Base-by-base conservation (phyloP, 2,888 invertebrate species). In the Acronicta psi region DNA sequence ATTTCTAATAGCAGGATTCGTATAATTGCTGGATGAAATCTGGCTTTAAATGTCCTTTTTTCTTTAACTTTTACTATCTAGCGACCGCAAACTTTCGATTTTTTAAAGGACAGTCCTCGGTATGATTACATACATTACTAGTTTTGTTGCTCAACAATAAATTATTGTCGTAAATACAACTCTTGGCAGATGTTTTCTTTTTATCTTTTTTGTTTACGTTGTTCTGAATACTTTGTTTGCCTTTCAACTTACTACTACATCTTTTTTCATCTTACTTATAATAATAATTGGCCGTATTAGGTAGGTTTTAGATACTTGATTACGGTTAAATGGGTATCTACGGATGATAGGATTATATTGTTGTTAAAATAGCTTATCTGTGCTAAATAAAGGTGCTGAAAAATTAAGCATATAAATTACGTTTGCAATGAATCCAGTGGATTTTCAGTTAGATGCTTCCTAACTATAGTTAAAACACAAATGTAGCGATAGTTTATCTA, bases 1-100 rank as follows among this genome's bases (percentile, higher is more conserved):
- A 88, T 89, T 88, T 91, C 90, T 92, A 92, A 93, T 91, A 91
- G 84, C 85, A 76, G 84, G 57, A 77, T 85, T 84, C 73, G 80
- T 75, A 40, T 88, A 89, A 90, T 91, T 89, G 86, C 79, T 80
- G 75, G 71, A 76, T 71, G 80, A 76, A 82, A 88, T 87, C 81
- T 82, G 79, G 65, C 74, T 81, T 82, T 82, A 77, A 83, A 79
- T 73, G 69, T 73, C 34, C 46, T 77, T 84, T 87, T 87, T 84
- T 77, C 78, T 75, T 75, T 61, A 62, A 84, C 83, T 83, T 83
- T 89, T 89, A 84, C 85, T 80, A 73, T 80, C 79, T 60, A 72
- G 60, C 69, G 64, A 83, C 81, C 81, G 79, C 82, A 83, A 76
- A 88, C 91, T 92, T 91, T 92, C 89, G 80, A 80, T 91, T 91